Conservation (phyloP, 2,797 vertebrate genomes). For the Argyrosomus regius region DNA sequence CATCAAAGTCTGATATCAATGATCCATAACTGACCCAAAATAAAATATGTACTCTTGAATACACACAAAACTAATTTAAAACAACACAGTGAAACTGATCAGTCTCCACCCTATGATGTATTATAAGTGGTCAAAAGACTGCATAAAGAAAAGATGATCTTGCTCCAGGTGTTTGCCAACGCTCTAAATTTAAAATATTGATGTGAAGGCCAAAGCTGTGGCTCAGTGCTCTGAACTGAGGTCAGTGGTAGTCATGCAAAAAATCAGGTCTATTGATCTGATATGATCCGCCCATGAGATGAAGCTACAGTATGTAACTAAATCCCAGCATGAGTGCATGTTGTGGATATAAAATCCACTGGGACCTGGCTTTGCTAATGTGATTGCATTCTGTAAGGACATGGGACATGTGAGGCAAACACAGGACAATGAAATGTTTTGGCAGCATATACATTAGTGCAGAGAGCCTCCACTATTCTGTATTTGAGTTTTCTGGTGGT, state of each 20-base stretch:
- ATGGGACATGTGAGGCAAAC: slow-evolving; percentile 39
- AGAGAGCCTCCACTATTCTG: not conserved
- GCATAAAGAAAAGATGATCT: slow-evolving; percentile 9
- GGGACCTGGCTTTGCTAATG: slow-evolving; percentile 55
- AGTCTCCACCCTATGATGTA: not conserved
- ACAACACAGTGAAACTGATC: not conserved
- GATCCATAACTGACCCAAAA: slow-evolving; percentile 6
- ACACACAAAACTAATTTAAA: slow-evolving; percentile 6
- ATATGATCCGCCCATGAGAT: slow-evolving; percentile 58
- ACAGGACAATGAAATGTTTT: slow-evolving; percentile 26
- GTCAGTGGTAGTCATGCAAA: slow-evolving; percentile 54
- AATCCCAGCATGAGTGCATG: slow-evolving; percentile 57
- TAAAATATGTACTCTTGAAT: not conserved
- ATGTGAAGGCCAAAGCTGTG: slow-evolving; percentile 12
- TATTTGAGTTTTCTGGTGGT: not conserved
- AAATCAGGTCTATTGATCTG: slow-evolving; percentile 60
- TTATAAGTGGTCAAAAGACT: not conserved
- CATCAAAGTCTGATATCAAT: not conserved
- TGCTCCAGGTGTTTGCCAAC: slow-evolving; percentile 7
- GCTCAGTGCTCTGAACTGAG: slow-evolving; percentile 45
- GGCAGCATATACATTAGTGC: slow-evolving; percentile 12
- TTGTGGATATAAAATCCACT: slow-evolving; percentile 51
- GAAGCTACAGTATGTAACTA: slow-evolving; percentile 47
- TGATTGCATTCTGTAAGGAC: slow-evolving; percentile 46
- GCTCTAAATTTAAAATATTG: slow-evolving; percentile 46